A percentile compares a stretch with the other conserved stretches of the same genome.
These are phyloP conservation scores for Porites rus DNA, from an alignment of 92 coral and sea anemone species.

Conservation along the genomic window DNA sequence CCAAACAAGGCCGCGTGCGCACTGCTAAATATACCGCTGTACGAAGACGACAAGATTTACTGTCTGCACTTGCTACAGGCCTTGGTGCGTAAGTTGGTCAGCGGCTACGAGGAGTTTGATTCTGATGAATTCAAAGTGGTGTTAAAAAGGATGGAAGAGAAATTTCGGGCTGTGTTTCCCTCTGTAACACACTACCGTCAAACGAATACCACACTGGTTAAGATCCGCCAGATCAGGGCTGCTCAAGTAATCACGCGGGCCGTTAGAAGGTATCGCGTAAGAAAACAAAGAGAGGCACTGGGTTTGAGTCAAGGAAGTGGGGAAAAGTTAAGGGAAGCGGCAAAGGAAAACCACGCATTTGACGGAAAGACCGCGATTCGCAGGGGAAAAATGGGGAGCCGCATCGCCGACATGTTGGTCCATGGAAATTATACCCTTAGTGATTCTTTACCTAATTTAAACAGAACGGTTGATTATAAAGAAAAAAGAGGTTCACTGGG, in stretches of 20 bases:
- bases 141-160: conserved; percentile 89
- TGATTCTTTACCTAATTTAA: conserved; percentile 26
- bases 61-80: conserved; percentile 96
- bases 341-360: not conserved
- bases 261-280: conserved; percentile 71
- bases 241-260: conserved; percentile 83
- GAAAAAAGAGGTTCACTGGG: not conserved
- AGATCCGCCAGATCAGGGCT: conserved; percentile 71
- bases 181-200: conserved; percentile 71
- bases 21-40: conserved; percentile 90
- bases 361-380: not conserved
- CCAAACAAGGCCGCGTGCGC: conserved; percentile 95
- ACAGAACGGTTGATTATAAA: not conserved
- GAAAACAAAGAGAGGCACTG: conserved; percentile 62
- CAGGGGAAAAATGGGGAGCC: not conserved
- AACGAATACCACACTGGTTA: conserved; percentile 77
- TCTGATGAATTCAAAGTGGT: conserved; percentile 84
- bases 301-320: not conserved
- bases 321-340: not conserved
- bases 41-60: conserved; percentile 78
- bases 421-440: not conserved
- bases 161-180: conserved; percentile 90
- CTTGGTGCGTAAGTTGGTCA: conserved; percentile 81
- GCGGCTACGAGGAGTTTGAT: conserved; percentile 81
- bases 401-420: conserved; percentile 1